Conservation (phyloP, 2,888 invertebrate genomes). For the Drosophila antonietae region DNA sequence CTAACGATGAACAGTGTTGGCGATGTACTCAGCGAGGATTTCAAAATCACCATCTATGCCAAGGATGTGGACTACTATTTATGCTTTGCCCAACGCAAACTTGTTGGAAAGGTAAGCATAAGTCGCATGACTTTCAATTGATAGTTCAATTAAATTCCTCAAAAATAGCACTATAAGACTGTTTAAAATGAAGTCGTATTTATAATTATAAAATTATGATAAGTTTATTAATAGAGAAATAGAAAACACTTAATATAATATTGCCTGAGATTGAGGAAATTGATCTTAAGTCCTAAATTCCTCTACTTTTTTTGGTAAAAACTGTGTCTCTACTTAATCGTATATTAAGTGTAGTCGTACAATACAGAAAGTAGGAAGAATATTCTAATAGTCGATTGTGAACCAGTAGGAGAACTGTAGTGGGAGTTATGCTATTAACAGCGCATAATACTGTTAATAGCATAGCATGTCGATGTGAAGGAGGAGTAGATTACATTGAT, state of each 20-base stretch:
- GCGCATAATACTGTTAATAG: too few species aligned
- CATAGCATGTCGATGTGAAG: too few species aligned
- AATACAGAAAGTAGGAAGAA: too few species aligned
- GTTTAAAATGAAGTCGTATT: background rate
- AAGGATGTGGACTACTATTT: conserved; percentile 81
- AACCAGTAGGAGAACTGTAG: too few species aligned
- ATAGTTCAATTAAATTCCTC: background rate
- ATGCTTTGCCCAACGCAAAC: conserved; percentile 81
- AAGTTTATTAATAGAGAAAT: background rate
- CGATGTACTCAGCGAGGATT: conserved; percentile 75
- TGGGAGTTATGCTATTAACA: too few species aligned
- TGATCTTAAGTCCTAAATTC: background rate
- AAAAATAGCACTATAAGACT: background rate
- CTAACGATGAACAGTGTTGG: conserved; percentile 81
- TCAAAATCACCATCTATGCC: conserved; percentile 82
- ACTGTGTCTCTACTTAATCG: too few species aligned
- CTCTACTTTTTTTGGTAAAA: too few species aligned
- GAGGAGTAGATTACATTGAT: too few species aligned
- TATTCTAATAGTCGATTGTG: too few species aligned
- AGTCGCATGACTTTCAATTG: too few species aligned
- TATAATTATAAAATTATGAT: too few species aligned
- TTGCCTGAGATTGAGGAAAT: background rate
- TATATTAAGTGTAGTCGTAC: too few species aligned
- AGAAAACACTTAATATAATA: background rate
- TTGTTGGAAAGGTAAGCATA: conserved; percentile 82